Evolutionary conservation across 2,888 invertebrate genomes (phyloP), one percentile per base, ranked within the genome.

Genomic region (Poecilus cupreus): DNA sequence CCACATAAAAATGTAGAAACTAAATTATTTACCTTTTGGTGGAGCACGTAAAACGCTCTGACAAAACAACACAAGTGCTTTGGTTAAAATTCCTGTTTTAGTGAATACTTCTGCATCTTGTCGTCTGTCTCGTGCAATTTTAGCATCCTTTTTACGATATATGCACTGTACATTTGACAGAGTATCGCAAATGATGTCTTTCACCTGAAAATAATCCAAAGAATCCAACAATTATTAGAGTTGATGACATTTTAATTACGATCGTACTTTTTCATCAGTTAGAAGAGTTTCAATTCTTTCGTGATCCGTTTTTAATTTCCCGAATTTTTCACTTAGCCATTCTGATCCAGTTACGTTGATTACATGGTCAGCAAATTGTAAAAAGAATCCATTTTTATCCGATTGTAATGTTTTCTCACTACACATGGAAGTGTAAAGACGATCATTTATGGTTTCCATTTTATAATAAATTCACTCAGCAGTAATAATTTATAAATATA

Each of bases 31-130:
- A 93, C 94, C 93, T 85, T 92, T 91, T 84, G 89, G 88, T 0
- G 95, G 95, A 0, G 96, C 94, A 82, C 94, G 90, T 26, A 96
- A 90, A 4, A 96, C 93, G 11, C 94, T 94, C 87, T 95, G 94
- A 87, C 94, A 94, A 82, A 93, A 93, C 0, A 93, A 88, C 0
- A 91, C 88, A 18, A 96, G 88, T 0, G 95, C 93, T 85, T 91
- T 92, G 77, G 90, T 87, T 2, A 90, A 86, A 74, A 94, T 90
- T 0, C 91, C 92, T 0, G 90, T 88, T 72, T 91, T 88, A 77
- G 93, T 89, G 0, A 91, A 90, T 74, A 90, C 88, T 84, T 93
- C 92, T 0, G 94, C 95, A 60, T 93, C 93, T 3, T 91, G 86
- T 1, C 95, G 90, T 13, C 92, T 90, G 72, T 92, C 91, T 13